These are phyloP conservation scores for Sphenopsis melanotis DNA, from an alignment of 2,797 vertebrate species.

Conservation along the genomic window DNA sequence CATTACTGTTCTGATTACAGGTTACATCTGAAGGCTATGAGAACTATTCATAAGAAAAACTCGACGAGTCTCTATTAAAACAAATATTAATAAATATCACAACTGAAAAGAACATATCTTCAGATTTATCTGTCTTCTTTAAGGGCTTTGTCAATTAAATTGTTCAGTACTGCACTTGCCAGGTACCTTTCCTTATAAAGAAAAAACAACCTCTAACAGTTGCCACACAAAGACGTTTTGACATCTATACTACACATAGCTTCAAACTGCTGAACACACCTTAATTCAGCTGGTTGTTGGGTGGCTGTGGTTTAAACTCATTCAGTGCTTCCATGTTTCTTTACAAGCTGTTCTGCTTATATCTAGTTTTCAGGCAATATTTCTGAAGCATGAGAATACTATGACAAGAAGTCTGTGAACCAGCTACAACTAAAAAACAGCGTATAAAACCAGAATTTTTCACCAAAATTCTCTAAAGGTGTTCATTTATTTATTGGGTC, in stretches of 20 bases:
- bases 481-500: neutral
- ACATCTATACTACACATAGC: neutral
- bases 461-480: neutral
- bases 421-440: neutral
- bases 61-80: neutral
- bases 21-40: neutral
- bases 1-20: neutral
- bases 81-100: neutral
- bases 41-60: neutral
- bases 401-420: neutral
- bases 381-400: neutral
- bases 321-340: neutral
- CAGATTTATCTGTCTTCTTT: neutral
- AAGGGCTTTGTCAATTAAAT: neutral
- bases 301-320: neutral
- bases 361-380: neutral
- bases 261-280: neutral
- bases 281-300: neutral
- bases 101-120: neutral
- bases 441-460: neutral
- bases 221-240: neutral
- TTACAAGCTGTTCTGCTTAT: neutral
- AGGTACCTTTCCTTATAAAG: neutral
- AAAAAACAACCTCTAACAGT: neutral
- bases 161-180: neutral